Conservation (phyloP, 2,113 vertebrate species). For the cat (Felis catus) region F.catus_Fca126_mat1.0 CM031428.1:3293001-3293500, state of each 20-base stretch:
- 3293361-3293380: not conserved
- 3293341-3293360: not conserved
- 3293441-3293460: slow-evolving; percentile 8
- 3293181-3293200: not conserved
- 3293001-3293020: slow-evolving; percentile 57
- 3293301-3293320: not conserved
- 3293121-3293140: not conserved
- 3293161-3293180: not conserved
- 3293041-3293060: slow-evolving; percentile 63
- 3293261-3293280: not conserved
- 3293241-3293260: not conserved
- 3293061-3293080: slow-evolving; percentile 70
- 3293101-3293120: slow-evolving; percentile 4
- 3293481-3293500: not conserved
- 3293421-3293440: not conserved
- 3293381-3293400: not conserved
- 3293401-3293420: not conserved
- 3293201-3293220: not conserved
- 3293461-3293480: not conserved
- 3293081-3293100: not conserved
- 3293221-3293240: not conserved
- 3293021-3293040: slow-evolving; percentile 11
- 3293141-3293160: not conserved
- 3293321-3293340: not conserved
- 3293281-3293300: not conserved